Base-by-base conservation (phyloP, 2,113 vertebrate species). In the Catharus bicknelli region DNA sequence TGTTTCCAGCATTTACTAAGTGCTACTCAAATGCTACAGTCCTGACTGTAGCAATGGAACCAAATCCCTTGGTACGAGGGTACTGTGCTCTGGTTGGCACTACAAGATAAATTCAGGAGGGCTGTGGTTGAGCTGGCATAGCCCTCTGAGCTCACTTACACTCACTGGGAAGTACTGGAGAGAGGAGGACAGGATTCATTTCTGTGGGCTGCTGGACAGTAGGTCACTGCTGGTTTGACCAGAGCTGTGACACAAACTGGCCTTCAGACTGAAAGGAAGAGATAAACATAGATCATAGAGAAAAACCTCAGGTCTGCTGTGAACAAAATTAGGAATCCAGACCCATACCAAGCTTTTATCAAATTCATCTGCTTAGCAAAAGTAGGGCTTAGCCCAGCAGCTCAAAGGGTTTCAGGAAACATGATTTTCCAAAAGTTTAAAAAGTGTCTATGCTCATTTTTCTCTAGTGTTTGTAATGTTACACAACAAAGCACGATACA, bases 401-500 rank as follows among this genome's bases (percentile, higher is more conserved):
- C 78, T 87, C 53, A 61, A 89, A 36, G 5, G 19, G 21, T 83
- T 86, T 85, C 78, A 90, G 43, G 86, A 81, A 85, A 85, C 55
- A 54, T 50, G 16, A n/a, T 69, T 40, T 94, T 95, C 64, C 78
- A 83, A 94, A 95, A 53, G 66, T 76, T 57, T 54, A 23, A 66
- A 86, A 93, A 95, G 93, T 87, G 64, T 94, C 90, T 27, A 57
- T 36, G 55, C 63, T 94, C 38, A 92, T 95, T 97, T 94, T 92
- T 83, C 42, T 90, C 92, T 94, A 93, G 83, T 68, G 79, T 83
- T 96, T 96, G 90, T 96, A 94, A 88, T 89, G 88, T 95, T 95
- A 96, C 20, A 84, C 38, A 90, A 75, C n/a, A 82, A 94, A 91
- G 80, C 86, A 90, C 74, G 73, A 97, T 96, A 96, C 54, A 54